Evolutionary conservation across 2,888 invertebrate species (phyloP), one percentile per base, ranked within the genome.

Genomic region (Helleia helle): DNA sequence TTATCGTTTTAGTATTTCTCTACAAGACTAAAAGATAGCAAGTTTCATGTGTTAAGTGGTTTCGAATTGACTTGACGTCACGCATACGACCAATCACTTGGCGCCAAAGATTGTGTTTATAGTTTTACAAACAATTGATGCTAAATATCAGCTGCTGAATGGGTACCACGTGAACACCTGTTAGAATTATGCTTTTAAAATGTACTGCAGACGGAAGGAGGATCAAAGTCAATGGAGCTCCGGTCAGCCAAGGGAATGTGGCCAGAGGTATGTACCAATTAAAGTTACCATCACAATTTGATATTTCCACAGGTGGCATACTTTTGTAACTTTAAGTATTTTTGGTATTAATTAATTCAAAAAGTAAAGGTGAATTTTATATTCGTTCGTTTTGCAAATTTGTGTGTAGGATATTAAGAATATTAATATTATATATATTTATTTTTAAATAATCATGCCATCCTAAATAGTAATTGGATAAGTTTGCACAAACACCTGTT

Each of bases 171-270:
- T 73, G 73, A 69, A 63, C 57, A 51, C 58, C 57, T 59, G 57
- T 57, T 61, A 53, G 57, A 75, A 79, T 62, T 71, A 84, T 84
- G 84, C 65, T 84, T 59, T 69, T 84, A 59, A 84, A 84, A 83
- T 84, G 83, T 56, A 81, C 83, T 54, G 79, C 83, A 48, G 84
- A 84, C 63, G 84, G 84, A 56, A 73, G 80, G 59, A 68, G 77
- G 52, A 81, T 84, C 66, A 83, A 83, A 79, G 81, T 79, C 62
- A 84, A 74, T 61, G 83, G 81, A 37, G 60, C 67, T 30, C 65
- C 73, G 51, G 69, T 65, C 52, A 70, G 53, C 53, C 79, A 79
- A 59, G 75, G 71, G 55, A 77, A 71, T 69, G 76, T 79, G 50
- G 76, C 81, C 58, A 79, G 83, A 79, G 83, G 83, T 83, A 70